Base-by-base conservation (phyloP, 2,888 invertebrate species). In the Bombylius major region DNA sequence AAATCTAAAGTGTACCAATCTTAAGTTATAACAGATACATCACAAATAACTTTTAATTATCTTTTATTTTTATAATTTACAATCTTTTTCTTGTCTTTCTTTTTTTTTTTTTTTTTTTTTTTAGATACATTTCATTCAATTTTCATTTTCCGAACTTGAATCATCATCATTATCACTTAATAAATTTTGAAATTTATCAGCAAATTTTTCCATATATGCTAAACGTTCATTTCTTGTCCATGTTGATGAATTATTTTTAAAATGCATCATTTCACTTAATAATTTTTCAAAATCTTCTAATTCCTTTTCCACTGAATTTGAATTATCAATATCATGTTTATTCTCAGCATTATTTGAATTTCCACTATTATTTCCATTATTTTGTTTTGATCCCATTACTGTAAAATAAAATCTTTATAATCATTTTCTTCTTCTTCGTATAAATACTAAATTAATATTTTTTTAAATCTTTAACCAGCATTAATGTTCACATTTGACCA, bases 181-280 rank as follows among this genome's bases (percentile, higher is more conserved):
- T 47, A 65, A 56, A 49, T 61, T 58, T 33, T 62, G 62, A 52
- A 65, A 65, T 47, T 64, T 60, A 47, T 62, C 63, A 5, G 65
- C 66, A 42, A 66, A 61, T 36, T 62, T 60, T 56, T 65, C 63
- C 4, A 65, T 64, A 52, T 62, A 63, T 32, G 62, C 62, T 12
- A 66, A 50, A 11, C 63, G 56, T 44, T 65, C 65, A 45, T 65
- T 63, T n/a, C 64, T 56, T 9, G 66, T 61, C 63, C 62, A 63
- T 13, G 61, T 47, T n/a, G 63, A 56, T 4, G 65, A 62, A 12
- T 59, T 56, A 50, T 63, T 55, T 45, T 63, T 62, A 47, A 66
- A 66, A 9, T 58, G 58, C 58, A 65, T 62, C 4, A 65, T 61
- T 59, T 65, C 64, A 0, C 61, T 59, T 5, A 66, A 56, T 1